Evolutionary conservation across 1,140 invertebrate species (phyloP).

Genomic region (Cotesia vestalis): DNA sequence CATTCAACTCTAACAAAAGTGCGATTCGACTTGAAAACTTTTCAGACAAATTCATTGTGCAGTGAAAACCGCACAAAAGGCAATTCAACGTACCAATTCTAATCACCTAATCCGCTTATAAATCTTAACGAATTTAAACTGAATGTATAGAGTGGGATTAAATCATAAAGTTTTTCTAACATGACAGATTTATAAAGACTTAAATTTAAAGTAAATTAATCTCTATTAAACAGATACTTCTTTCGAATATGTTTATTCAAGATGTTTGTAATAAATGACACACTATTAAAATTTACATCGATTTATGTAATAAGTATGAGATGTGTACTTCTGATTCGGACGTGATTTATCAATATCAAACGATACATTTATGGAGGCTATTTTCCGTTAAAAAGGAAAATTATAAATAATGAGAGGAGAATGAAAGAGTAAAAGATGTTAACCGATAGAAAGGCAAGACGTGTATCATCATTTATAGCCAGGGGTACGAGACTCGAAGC

Average conservation of each 20-base stretch:
- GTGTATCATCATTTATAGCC: slow-evolving; percentile 14
- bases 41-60: slow-evolving; percentile 20
- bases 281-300: neutral
- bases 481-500: slow-evolving; percentile 17
- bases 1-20: neutral
- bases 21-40: neutral
- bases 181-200: neutral
- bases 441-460: neutral
- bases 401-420: neutral
- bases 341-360: slow-evolving; percentile 26
- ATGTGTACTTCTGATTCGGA: slow-evolving; percentile 7
- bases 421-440: neutral
- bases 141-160: slow-evolving; percentile 10
- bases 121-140: slow-evolving; percentile 34
- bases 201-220: neutral
- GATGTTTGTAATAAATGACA: too few species aligned
- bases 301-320: neutral
- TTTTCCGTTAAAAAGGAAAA: neutral
- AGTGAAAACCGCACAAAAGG: slow-evolving; percentile 12
- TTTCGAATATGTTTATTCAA: too few species aligned
- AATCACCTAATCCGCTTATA: slow-evolving; percentile 36
- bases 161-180: slow-evolving; percentile 1
- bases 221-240: too few species aligned
- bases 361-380: slow-evolving; percentile 7
- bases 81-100: slow-evolving; percentile 25